Percentiles rank a stretch among this genome's conserved stretches.
Evolutionary conservation across 2,797 vertebrate species (phyloP).

Genomic region (Sebastes hubbsi): DNA sequence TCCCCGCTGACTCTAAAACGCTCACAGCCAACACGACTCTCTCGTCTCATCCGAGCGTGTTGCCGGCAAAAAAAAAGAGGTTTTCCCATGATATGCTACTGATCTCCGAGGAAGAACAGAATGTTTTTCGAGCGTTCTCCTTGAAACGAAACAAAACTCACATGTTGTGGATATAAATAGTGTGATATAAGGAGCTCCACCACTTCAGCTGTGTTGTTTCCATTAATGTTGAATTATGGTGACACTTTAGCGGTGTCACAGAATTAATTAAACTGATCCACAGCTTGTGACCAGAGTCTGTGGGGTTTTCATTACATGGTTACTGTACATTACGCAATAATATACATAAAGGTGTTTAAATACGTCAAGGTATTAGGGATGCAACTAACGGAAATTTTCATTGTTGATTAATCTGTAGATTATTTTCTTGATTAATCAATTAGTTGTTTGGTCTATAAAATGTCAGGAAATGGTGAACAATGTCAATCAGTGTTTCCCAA

Average conservation of each 20-base stretch:
- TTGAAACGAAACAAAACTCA: background rate
- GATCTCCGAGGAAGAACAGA: background rate
- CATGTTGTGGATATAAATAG: too few species aligned
- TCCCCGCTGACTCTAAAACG: conserved; percentile 19
- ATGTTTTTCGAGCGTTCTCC: background rate
- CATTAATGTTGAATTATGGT: background rate
- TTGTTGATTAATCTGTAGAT: too few species aligned
- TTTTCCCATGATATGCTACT: background rate
- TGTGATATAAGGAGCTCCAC: background rate
- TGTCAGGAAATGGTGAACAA: too few species aligned
- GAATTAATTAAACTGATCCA: background rate
- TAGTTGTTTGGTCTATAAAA: too few species aligned
- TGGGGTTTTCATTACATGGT: background rate
- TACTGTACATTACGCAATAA: too few species aligned
- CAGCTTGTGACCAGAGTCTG: background rate
- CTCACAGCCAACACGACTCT: conserved; percentile 26
- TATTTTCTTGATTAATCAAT: too few species aligned
- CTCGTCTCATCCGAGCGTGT: conserved; percentile 14
- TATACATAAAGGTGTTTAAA: too few species aligned
- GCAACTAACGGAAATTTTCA: too few species aligned
- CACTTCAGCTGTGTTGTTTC: background rate
- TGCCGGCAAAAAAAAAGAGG: background rate
- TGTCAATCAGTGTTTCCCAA: too few species aligned
- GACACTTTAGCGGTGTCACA: too few species aligned
- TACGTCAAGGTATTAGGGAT: too few species aligned